Evolutionary conservation across 2,888 invertebrate species (phyloP), one percentile per base, ranked within the genome.

Genomic region (Phragmatobia fuliginosa): DNA sequence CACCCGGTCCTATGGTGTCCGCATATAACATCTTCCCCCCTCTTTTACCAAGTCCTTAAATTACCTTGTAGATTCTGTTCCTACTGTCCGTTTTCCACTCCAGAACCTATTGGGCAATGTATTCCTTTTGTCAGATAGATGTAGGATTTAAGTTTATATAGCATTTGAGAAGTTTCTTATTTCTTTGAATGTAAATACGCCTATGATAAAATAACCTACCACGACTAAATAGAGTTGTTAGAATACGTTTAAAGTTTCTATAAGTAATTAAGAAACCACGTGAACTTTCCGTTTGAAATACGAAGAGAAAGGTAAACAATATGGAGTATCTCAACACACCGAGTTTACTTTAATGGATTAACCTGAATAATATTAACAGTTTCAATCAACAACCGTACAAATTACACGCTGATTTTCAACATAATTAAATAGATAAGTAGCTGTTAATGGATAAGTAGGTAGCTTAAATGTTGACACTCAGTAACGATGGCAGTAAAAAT

Each of bases 401-500:
- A 70, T 67, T 62, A 70, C 41, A 60, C 71, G 66, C 67, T 62
- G 61, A 71, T 76, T 72, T 67, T 67, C 66, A 25, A 60, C 59
- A 52, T 14, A 59, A 68, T 62, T 70, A 65, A 68, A 45, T 52
- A 49, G 61, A 63, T 28, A 31, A 33, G 45, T 68, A 52, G 64
- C 18, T 52, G 21, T 45, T 33, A 41, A 62, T 41, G 52, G n/a
- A 3, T 63, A 62, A 32, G 45, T 58, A 68, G 41, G 28, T 58
- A 64, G 56, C 58, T 62, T 56, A 33, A 63, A 68, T 59, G 49
- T 68, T 64, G 64, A 60, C 60, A 64, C 32, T 32, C 45, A 28
- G 10, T 8, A 21, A 60, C 16, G 36, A 64, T 25, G 49, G 49
- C 61, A 75, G 33, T 72, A 67, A 80, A 77, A 71, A 79, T 80